These are phyloP conservation scores for Malacosoma neustria DNA, from an alignment of 2,888 invertebrate genomes.

Conservation along the genomic window DNA sequence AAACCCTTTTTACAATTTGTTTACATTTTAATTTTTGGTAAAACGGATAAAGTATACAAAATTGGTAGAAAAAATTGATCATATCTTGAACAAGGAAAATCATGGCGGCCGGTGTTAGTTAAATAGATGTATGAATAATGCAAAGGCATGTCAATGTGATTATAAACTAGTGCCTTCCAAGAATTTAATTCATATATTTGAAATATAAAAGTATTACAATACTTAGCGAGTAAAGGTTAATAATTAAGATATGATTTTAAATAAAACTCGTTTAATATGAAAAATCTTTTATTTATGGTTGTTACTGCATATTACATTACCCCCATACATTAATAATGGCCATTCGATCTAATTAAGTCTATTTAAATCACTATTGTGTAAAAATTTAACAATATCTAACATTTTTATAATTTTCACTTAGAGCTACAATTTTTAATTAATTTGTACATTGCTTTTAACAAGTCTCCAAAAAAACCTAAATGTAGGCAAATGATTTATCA, in stretches of 20 bases:
- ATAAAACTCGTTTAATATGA: slow-evolving; percentile 45
- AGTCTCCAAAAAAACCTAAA: background rate
- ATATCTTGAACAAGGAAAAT: too few relatives aligned
- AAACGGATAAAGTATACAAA: too few relatives aligned
- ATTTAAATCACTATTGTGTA: slow-evolving; percentile 36
- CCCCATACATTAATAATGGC: slow-evolving; percentile 37
- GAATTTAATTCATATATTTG: too few relatives aligned
- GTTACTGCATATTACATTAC: slow-evolving; percentile 41
- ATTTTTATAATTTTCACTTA: slow-evolving; percentile 39
- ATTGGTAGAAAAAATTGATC: too few relatives aligned
- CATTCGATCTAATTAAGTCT: slow-evolving; percentile 39
- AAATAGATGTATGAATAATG: too few relatives aligned
- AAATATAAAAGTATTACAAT: too few relatives aligned
- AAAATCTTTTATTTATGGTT: background rate
- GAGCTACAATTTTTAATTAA: slow-evolving; percentile 32
- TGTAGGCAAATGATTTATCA: background rate
- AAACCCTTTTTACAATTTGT: too few relatives aligned
- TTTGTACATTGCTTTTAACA: slow-evolving; percentile 38
- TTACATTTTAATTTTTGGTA: too few relatives aligned
- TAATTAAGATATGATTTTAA: background rate
- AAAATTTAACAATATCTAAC: slow-evolving; percentile 49
- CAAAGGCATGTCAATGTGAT: too few relatives aligned
- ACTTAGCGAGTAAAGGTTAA: too few relatives aligned
- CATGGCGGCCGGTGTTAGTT: too few relatives aligned
- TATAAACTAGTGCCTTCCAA: too few relatives aligned